These are phyloP conservation scores for Axis porcinus DNA, from an alignment of 2,113 vertebrate genomes.

Conservation along the genomic window DNA sequence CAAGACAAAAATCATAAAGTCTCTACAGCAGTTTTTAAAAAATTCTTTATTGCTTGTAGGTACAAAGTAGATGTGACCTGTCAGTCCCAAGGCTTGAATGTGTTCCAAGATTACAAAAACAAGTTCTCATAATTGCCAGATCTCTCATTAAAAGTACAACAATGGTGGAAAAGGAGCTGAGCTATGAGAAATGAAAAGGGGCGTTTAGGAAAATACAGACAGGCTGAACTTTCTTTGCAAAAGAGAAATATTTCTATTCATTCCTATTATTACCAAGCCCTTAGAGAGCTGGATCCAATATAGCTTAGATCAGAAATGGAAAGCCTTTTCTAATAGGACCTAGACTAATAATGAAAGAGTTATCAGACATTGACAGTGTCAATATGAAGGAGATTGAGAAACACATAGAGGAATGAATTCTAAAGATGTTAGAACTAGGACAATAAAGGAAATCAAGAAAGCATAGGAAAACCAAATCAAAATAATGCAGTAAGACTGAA, in stretches of 20 bases:
- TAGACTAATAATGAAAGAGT: not conserved
- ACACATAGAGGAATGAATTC: not conserved
- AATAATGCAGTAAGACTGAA: not conserved
- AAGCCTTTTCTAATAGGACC: accelerated
- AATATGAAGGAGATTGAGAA: not conserved
- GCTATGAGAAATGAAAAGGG: not conserved
- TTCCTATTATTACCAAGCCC: not conserved
- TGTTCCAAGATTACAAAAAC: not conserved
- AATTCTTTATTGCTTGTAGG: not conserved
- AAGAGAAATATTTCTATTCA: not conserved
- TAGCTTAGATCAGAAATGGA: not conserved
- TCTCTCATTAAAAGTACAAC: not conserved
- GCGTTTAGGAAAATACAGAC: not conserved
- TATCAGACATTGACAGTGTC: not conserved
- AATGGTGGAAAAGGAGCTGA: not conserved
- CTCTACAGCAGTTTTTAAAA: not conserved
- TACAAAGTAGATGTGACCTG: not conserved
- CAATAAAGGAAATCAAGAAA: not conserved
- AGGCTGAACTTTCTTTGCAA: not conserved
- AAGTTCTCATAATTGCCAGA: not conserved
- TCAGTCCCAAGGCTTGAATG: not conserved
- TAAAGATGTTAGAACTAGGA: not conserved
- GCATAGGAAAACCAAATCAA: not conserved
- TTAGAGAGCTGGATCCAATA: not conserved
- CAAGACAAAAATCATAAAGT: not conserved